These are phyloP conservation scores for Coptotermes formosanus DNA, from an alignment of 1,140 invertebrate species.

Conservation along the genomic window DNA sequence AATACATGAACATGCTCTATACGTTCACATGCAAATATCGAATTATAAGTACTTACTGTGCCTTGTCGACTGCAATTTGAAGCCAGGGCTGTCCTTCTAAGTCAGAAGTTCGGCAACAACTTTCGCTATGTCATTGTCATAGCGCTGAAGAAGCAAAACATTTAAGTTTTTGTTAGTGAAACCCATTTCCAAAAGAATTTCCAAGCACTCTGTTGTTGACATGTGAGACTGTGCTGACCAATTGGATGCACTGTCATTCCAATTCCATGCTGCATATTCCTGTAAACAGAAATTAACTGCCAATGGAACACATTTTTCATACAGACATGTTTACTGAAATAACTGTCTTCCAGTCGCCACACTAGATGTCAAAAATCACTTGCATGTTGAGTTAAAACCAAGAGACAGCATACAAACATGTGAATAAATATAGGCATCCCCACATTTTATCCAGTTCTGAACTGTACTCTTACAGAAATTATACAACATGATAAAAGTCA, in stretches of 20 bases:
- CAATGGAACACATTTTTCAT: too few species aligned
- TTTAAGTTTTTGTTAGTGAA: constrained; percentile 26
- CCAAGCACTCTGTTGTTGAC: constrained; percentile 22
- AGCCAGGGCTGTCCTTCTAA: background rate
- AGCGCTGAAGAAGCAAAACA: constrained; percentile 27
- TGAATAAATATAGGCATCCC: too few species aligned
- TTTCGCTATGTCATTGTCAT: constrained; percentile 27
- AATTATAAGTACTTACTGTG: background rate
- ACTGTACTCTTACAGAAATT: too few species aligned
- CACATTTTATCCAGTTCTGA: too few species aligned
- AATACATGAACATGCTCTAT: background rate
- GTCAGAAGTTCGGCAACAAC: constrained; percentile 25
- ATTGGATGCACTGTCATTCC: background rate
- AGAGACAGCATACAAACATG: too few species aligned
- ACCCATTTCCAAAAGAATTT: constrained; percentile 30
- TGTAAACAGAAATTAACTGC: background rate
- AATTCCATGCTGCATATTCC: constrained; percentile 19
- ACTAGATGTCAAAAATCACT: too few species aligned
- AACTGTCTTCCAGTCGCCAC: too few species aligned
- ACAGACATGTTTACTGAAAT: too few species aligned
- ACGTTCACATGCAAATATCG: background rate
- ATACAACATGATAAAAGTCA: too few species aligned
- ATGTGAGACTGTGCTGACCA: background rate
- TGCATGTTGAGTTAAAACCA: too few species aligned
- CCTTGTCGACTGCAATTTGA: background rate